These are phyloP conservation scores for Petrophora chlorosata DNA, from an alignment of 2,888 invertebrate species.

Conservation along the genomic window DNA sequence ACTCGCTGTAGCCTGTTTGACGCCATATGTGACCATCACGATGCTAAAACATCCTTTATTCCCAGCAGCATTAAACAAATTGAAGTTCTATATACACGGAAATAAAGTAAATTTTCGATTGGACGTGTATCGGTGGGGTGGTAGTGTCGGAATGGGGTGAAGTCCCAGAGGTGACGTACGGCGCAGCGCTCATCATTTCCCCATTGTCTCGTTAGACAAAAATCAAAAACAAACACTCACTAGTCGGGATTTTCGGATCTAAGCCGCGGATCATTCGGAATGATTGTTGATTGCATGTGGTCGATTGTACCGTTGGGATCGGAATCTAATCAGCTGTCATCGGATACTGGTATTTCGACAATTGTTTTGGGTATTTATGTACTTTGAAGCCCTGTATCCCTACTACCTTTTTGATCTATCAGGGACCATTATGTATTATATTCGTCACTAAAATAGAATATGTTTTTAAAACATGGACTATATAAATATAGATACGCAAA, in stretches of 20 bases:
- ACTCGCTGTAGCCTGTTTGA: constrained; percentile 78
- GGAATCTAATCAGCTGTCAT: constrained; percentile 45
- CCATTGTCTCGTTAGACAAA: constrained; percentile 84
- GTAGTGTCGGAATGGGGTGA: constrained; percentile 69
- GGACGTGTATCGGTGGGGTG: constrained; percentile 50
- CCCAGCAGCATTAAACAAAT: constrained; percentile 43
- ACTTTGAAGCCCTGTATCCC: constrained; percentile 2
- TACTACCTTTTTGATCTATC: neutral
- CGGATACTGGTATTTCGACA: constrained; percentile 37
- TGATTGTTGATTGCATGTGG: constrained; percentile 65
- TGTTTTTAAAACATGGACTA: too few species aligned
- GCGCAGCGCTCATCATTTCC: constrained; percentile 82
- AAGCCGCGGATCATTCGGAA: constrained; percentile 73
- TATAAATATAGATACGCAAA: neutral
- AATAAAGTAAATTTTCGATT: constrained; percentile 58
- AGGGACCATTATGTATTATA: too few species aligned
- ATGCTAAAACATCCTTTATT: constrained; percentile 55
- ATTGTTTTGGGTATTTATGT: constrained; percentile 28
- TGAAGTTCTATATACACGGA: constrained; percentile 48
- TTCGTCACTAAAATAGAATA: too few species aligned
- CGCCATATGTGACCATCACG: constrained; percentile 73
- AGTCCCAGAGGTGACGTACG: constrained; percentile 78
- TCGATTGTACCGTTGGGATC: constrained; percentile 68
- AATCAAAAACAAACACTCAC: constrained; percentile 82
- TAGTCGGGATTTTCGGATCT: constrained; percentile 75